A percentile compares a stretch with the other conserved stretches of the same genome.
Evolutionary conservation across 2,113 vertebrate species (phyloP).

Genomic region (Piprites chloris): DNA sequence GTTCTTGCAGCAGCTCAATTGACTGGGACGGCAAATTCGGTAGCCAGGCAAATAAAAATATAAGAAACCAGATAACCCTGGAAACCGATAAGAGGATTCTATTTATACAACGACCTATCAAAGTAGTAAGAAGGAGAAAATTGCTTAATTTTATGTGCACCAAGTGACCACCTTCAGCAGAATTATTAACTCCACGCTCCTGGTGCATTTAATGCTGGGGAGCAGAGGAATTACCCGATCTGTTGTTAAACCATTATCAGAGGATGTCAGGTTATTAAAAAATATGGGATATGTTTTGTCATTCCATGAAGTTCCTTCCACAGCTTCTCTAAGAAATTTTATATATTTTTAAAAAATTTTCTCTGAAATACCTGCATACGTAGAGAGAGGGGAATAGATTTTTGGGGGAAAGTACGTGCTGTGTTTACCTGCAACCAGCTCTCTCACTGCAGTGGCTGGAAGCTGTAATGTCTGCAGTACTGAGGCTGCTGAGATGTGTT

Average conservation of each 20-base stretch:
- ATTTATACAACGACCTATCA: background rate
- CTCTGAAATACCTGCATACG: background rate
- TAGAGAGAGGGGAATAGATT: background rate
- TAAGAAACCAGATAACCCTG: background rate
- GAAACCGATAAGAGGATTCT: background rate
- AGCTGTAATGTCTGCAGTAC: fast-evolving
- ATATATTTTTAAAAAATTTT: background rate
- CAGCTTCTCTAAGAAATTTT: background rate
- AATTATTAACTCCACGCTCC: background rate
- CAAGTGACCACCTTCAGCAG: background rate
- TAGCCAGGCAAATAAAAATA: background rate
- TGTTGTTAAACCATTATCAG: background rate
- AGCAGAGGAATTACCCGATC: background rate
- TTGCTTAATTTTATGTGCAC: background rate
- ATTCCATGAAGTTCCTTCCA: background rate
- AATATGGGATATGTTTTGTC: background rate
- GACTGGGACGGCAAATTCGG: background rate
- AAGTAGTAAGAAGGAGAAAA: background rate
- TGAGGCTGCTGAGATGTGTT: background rate
- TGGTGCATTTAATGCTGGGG: background rate
- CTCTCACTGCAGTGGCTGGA: background rate
- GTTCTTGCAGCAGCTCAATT: fast-evolving
- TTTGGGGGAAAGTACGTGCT: background rate
- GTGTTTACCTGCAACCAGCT: background rate
- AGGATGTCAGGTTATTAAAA: background rate